Evolutionary conservation across 2,113 vertebrate species (phyloP).

Genomic region (Kryptolebias marmoratus): DNA sequence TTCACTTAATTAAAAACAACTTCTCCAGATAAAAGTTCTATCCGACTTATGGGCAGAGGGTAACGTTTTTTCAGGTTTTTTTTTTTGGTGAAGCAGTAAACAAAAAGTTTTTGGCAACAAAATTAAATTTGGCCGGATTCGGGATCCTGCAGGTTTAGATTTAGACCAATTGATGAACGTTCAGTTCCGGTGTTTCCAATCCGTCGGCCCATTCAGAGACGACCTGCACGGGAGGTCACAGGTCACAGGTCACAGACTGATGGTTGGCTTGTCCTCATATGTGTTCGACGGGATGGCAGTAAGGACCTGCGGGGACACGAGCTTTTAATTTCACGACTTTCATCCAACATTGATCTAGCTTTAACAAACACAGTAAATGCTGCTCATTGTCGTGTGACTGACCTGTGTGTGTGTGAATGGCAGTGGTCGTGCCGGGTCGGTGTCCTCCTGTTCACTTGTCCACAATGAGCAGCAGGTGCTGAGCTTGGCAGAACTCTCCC

Average conservation of each 20-base stretch:
- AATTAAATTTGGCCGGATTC: slow-evolving; percentile 12
- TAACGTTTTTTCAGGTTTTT: too few relatives aligned
- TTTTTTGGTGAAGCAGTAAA: not conserved
- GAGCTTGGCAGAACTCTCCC: slow-evolving; percentile 99
- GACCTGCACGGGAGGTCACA: slow-evolving; percentile 31
- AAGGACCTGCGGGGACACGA: slow-evolving; percentile 43
- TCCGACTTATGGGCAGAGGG: not conserved
- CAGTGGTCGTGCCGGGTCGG: slow-evolving; percentile 56
- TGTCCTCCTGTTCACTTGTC: slow-evolving; percentile 89
- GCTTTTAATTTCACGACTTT: too few relatives aligned
- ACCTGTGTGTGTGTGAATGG: slow-evolving; percentile 51
- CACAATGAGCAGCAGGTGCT: slow-evolving; percentile 94
- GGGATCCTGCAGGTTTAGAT: not conserved
- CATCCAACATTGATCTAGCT: too few relatives aligned
- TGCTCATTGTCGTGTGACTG: not conserved
- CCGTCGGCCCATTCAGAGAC: slow-evolving; percentile 72
- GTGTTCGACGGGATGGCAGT: slow-evolving; percentile 68
- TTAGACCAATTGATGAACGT: not conserved
- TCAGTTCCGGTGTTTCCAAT: slow-evolving; percentile 55
- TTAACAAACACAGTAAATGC: not conserved
- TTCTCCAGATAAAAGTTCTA: not conserved
- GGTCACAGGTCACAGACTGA: slow-evolving; percentile 53
- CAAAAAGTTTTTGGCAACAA: slow-evolving; percentile 41
- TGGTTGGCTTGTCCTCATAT: slow-evolving; percentile 71
- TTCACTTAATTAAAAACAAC: slow-evolving; percentile 3